Conservation (phyloP, 1,140 invertebrate species). For the Riptortus pedestris region DNA sequence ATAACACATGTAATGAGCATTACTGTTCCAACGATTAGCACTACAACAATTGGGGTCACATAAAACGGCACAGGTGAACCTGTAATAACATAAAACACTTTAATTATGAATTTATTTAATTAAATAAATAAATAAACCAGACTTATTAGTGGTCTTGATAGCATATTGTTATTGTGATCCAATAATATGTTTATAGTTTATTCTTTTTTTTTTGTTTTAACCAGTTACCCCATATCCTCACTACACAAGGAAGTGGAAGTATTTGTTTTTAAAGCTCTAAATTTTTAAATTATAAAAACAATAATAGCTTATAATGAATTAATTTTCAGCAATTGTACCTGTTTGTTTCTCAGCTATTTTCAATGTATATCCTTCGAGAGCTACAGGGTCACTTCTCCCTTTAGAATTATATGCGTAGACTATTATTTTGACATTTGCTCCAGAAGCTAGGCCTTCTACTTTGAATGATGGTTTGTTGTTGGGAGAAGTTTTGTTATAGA, state of each 20-base stretch:
- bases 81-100: no score
- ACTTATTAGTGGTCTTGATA: no score
- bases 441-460: slow-evolving; percentile 56
- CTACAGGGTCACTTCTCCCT: slow-evolving; percentile 59
- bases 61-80: slow-evolving; percentile 51
- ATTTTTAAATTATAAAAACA: no score
- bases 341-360: slow-evolving; percentile 70
- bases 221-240: no score
- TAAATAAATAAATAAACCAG: no score
- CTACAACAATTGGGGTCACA: slow-evolving; percentile 61
- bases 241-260: no score
- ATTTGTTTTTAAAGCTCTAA: no score
- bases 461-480: slow-evolving; percentile 49
- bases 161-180: no score
- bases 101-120: not conserved
- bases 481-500: slow-evolving; percentile 53
- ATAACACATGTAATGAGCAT: slow-evolving; percentile 62
- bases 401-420: slow-evolving; percentile 76
- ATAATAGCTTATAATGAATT: no score
- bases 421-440: slow-evolving; percentile 53
- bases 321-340: no score
- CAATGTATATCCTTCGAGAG: slow-evolving; percentile 53
- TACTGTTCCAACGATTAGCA: slow-evolving; percentile 58
- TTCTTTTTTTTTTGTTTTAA: no score
- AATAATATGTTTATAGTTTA: no score